These are phyloP conservation scores for Zaprionus africanus DNA, from an alignment of 1,140 invertebrate species.

Conservation along the genomic window DNA sequence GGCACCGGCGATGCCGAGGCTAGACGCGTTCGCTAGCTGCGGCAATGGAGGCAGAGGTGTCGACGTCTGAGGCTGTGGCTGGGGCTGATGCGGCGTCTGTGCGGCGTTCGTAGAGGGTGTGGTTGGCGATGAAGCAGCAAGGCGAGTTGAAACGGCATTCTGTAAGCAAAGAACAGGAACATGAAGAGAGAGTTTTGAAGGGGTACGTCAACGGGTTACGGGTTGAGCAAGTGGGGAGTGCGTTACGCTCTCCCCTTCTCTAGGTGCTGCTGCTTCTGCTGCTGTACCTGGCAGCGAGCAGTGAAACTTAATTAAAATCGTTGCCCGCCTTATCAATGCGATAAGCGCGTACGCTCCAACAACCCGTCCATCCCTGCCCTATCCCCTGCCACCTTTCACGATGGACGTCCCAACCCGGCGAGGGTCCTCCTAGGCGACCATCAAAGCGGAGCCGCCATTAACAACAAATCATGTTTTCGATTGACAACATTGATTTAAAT, in stretches of 20 bases:
- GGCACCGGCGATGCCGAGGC: constrained; percentile 51
- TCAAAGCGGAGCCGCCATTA: constrained; percentile 81
- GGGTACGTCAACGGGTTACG: neutral
- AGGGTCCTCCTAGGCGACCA: constrained; percentile 41
- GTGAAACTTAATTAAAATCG: constrained; percentile 78
- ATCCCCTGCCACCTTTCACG: constrained; percentile 6
- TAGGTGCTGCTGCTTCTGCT: neutral
- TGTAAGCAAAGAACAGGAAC: constrained; percentile 23
- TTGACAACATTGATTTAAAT: constrained; percentile 84
- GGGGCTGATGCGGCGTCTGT: constrained; percentile 64
- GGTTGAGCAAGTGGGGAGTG: neutral
- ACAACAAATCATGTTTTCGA: constrained; percentile 84
- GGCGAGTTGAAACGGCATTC: constrained; percentile 84
- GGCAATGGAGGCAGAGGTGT: constrained; percentile 38
- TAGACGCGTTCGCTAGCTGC: constrained; percentile 48
- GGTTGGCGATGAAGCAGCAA: constrained; percentile 82
- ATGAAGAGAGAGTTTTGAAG: neutral
- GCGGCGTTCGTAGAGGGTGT: constrained; percentile 74
- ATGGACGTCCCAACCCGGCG: constrained; percentile 5
- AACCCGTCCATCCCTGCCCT: constrained; percentile 17
- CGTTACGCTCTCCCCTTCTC: neutral
- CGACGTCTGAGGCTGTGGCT: constrained; percentile 6
- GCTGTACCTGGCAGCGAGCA: constrained; percentile 10
- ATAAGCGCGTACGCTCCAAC: constrained; percentile 59
- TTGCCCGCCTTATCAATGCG: constrained; percentile 67